Evolutionary conservation across 2,113 vertebrate species (phyloP).

Genomic region (Channa argus): DNA sequence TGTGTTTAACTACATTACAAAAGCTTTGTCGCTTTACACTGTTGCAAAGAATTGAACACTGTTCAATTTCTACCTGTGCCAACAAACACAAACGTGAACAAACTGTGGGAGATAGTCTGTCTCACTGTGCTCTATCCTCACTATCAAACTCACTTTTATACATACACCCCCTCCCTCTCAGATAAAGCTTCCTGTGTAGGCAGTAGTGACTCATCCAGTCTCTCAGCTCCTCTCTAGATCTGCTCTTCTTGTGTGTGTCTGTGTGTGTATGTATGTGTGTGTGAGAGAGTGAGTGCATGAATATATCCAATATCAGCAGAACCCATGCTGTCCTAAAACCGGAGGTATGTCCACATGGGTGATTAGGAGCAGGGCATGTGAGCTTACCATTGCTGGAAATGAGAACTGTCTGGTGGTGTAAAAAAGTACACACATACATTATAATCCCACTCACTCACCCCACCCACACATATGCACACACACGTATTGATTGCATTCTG

Average conservation of each 20-base stretch:
- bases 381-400: constrained; percentile 58
- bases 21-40: not conserved
- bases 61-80: not conserved
- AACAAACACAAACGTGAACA: constrained; percentile 23
- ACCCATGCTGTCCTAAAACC: constrained; percentile 54
- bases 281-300: constrained; percentile 23
- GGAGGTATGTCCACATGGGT: constrained; percentile 62
- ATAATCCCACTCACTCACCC: constrained; percentile 25
- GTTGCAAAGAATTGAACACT: too few species aligned
- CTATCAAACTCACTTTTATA: constrained; percentile 48
- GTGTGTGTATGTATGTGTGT: constrained; percentile 1
- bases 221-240: constrained; percentile 63
- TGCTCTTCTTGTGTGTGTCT: constrained; percentile 36
- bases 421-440: constrained; percentile 41
- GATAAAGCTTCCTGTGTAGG: constrained; percentile 76
- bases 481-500: constrained; percentile 56
- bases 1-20: not conserved
- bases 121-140: constrained; percentile 42
- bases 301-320: constrained; percentile 59
- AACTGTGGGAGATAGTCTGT: not conserved
- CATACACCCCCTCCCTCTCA: constrained; percentile 56
- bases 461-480: constrained; percentile 17
- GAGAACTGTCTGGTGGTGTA: constrained; percentile 50
- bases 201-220: constrained; percentile 80
- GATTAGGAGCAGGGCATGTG: constrained; percentile 45